A percentile compares a stretch with the other conserved stretches of the same genome.
phyloP scores from a whole-genome alignment of 2,113 vertebrate species.

The Toxostoma redivivum region DNA sequence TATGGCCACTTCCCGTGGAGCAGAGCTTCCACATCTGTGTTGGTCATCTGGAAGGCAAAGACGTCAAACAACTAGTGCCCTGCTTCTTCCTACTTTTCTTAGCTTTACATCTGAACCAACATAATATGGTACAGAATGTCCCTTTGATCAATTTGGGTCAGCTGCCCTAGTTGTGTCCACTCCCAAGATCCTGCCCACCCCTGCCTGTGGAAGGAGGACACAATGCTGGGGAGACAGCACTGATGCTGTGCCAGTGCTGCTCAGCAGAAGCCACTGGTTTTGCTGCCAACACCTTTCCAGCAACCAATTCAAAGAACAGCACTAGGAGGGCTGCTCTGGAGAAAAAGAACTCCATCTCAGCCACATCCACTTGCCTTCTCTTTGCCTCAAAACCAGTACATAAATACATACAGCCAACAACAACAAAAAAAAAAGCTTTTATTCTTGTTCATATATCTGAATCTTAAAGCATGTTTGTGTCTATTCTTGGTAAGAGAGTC shows the following conservation, averaged over 20 bases:
- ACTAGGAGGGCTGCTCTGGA: neutral
- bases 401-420: neutral
- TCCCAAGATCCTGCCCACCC: neutral
- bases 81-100: neutral
- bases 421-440: neutral
- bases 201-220: neutral
- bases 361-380: neutral
- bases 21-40: neutral
- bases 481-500: neutral
- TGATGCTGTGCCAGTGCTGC: neutral
- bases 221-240: neutral
- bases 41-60: neutral
- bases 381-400: neutral
- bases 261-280: neutral
- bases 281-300: neutral
- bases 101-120: neutral
- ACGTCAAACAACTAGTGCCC: neutral
- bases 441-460: neutral
- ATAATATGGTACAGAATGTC: neutral
- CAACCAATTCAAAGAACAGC: neutral
- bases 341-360: neutral
- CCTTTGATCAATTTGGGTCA: neutral
- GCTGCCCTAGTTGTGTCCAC: neutral
- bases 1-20: accelerated
- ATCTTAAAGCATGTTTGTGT: neutral